Evolutionary conservation across 2,797 vertebrate species (phyloP).

Genomic region (Psittacula echo): DNA sequence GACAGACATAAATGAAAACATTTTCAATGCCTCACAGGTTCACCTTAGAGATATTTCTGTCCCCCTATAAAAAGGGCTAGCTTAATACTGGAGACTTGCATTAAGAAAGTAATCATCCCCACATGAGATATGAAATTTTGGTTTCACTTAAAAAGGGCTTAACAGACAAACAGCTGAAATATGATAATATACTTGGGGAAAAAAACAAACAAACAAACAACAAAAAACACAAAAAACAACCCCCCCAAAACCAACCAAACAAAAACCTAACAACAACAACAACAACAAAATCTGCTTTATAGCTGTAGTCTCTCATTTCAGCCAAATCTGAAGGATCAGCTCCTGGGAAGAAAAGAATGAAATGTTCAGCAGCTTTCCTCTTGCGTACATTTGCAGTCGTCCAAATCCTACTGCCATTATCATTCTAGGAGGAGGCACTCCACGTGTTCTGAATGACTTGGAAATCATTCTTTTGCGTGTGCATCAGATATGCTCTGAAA

Average conservation of each 20-base stretch:
- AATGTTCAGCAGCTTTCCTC: neutral
- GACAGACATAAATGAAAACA: neutral
- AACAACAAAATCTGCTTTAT: neutral
- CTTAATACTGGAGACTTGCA: neutral
- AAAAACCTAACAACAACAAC: too few species aligned
- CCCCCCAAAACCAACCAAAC: too few species aligned
- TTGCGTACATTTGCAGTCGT: neutral
- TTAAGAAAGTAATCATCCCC: neutral
- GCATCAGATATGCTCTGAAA: neutral
- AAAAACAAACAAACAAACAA: too few species aligned
- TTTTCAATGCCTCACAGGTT: neutral
- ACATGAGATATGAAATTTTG: neutral
- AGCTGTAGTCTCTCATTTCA: neutral
- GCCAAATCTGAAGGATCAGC: neutral
- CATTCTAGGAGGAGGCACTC: neutral
- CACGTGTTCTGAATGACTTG: neutral
- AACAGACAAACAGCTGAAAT: neutral
- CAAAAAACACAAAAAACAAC: neutral
- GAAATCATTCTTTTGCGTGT: neutral
- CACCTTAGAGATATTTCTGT: neutral
- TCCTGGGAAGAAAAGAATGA: too few species aligned
- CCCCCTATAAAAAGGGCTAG: neutral
- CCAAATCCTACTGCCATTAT: rapidly evolving
- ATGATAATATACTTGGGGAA: neutral
- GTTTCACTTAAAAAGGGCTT: neutral